Evolutionary conservation across 2,113 vertebrate species (phyloP).

Genomic region (Scartelaos histophorus): DNA sequence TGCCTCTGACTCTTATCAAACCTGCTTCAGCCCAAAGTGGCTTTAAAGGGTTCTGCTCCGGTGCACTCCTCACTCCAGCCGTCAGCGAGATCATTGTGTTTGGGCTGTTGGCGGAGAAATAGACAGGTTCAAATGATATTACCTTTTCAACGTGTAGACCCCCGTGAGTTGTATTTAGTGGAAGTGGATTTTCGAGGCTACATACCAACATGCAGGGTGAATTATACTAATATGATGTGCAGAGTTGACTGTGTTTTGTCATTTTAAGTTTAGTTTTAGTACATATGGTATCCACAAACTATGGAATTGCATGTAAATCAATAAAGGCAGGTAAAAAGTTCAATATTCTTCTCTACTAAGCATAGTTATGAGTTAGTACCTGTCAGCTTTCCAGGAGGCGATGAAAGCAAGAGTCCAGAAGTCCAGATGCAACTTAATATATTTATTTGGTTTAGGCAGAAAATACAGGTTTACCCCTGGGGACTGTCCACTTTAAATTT

Average conservation of each 20-base stretch:
- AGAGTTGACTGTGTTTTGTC: no score
- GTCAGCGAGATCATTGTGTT: constrained; percentile 6
- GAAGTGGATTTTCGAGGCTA: not conserved
- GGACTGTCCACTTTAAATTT: no score
- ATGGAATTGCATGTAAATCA: not conserved
- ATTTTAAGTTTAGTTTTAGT: no score
- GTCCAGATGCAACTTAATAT: no score
- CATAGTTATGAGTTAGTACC: no score
- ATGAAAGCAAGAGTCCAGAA: no score
- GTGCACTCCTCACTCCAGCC: constrained; percentile 4
- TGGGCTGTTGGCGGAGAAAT: not conserved
- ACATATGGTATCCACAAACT: not conserved
- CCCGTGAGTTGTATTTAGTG: not conserved
- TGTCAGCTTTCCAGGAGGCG: no score
- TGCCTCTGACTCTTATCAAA: constrained; percentile 28
- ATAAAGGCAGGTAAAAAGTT: no score
- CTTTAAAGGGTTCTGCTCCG: constrained; percentile 14
- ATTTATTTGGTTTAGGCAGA: no score
- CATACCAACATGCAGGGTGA: not conserved
- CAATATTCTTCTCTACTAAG: no score
- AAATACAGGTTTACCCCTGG: no score
- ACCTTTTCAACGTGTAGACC: not conserved
- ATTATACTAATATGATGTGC: not conserved
- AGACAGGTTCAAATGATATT: not conserved
- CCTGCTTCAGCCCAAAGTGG: constrained; percentile 9